phyloP scores from a whole-genome alignment of 1,140 invertebrate genomes.

The Euborellia annulipes region DNA sequence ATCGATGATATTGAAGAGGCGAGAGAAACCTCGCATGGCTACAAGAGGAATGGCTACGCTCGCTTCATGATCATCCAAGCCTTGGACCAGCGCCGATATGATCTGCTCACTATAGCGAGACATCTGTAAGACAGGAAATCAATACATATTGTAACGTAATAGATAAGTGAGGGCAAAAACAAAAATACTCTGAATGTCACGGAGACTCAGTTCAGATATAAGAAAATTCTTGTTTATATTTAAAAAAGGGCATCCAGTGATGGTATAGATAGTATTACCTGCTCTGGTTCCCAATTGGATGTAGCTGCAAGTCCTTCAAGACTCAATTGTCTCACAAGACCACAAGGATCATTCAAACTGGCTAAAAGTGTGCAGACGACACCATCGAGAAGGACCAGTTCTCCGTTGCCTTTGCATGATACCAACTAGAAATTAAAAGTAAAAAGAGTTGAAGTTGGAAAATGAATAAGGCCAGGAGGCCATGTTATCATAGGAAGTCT shows the following conservation, averaged over 20 bases:
- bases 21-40: slow-evolving; percentile 36
- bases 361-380: slow-evolving; percentile 37
- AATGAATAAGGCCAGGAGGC: no score
- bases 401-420: slow-evolving; percentile 26
- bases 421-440: slow-evolving; percentile 14
- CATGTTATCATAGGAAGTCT: no score
- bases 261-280: no score
- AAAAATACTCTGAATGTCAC: no score
- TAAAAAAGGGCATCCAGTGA: no score
- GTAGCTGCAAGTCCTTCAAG: slow-evolving; percentile 9
- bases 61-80: slow-evolving; percentile 27
- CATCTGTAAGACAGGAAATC: no score
- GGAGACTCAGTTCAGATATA: no score
- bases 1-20: slow-evolving; percentile 23
- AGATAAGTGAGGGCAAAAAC: no score
- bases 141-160: no score
- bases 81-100: slow-evolving; percentile 26
- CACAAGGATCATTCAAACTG: slow-evolving; percentile 35
- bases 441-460: no score
- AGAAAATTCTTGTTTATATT: no score
- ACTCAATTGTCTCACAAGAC: no score
- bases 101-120: slow-evolving; percentile 23
- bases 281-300: not conserved
- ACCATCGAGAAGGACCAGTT: slow-evolving; percentile 33
- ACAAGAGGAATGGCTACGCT: slow-evolving; percentile 35